These are phyloP conservation scores for Elephantulus edwardii DNA, from an alignment of 2,113 vertebrate genomes.

Conservation along the genomic window DNA sequence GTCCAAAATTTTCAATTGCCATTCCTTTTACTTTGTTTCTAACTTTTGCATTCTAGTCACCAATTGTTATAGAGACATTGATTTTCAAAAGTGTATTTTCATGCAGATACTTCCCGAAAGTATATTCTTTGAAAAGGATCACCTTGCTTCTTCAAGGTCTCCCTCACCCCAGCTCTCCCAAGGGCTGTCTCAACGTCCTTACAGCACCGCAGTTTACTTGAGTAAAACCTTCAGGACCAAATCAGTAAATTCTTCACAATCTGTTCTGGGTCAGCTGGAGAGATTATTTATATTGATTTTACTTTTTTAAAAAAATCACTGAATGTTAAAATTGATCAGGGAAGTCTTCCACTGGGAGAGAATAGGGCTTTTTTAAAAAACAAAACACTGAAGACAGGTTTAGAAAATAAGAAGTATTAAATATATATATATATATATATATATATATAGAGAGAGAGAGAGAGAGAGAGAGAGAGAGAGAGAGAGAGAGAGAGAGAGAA, in stretches of 20 bases:
- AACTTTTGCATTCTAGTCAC: too few species aligned
- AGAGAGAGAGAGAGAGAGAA: background rate
- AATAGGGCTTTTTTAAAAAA: slow-evolving; percentile 61
- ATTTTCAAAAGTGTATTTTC: background rate
- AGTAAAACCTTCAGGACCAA: slow-evolving; percentile 17
- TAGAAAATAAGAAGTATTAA: slow-evolving; percentile 47
- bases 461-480: too few species aligned
- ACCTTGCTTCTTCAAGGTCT: background rate
- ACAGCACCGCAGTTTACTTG: background rate
- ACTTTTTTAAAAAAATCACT: slow-evolving; percentile 40
- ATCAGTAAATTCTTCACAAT: slow-evolving; percentile 59
- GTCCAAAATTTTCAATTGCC: too few species aligned
- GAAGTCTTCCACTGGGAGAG: slow-evolving; percentile 61
- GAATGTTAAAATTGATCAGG: slow-evolving; percentile 73
- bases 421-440: background rate
- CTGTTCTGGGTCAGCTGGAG: slow-evolving; percentile 62
- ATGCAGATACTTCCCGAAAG: slow-evolving; percentile 24
- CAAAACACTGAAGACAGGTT: slow-evolving; percentile 52
- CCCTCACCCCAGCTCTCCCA: background rate
- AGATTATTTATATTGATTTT: slow-evolving; percentile 76
- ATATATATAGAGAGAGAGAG: too few species aligned
- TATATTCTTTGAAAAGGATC: background rate
- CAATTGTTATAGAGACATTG: background rate
- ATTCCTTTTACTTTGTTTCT: too few species aligned
- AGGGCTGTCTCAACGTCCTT: background rate